Conservation (phyloP, 2,797 vertebrate genomes). For the Centropyge bicolor region DNA sequence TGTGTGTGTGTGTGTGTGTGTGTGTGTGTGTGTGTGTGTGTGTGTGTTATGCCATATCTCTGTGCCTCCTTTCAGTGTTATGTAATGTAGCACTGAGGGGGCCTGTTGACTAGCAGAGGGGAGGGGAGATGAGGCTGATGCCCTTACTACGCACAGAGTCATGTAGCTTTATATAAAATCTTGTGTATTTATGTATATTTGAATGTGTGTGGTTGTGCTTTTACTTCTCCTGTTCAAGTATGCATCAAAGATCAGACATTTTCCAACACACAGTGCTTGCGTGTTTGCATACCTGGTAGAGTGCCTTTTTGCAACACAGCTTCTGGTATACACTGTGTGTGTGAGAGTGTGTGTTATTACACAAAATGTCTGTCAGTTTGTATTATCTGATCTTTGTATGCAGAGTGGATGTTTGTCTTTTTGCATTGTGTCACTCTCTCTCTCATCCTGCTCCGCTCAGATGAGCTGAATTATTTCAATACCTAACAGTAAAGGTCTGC, state of each 20-base stretch:
- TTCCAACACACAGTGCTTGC: not conserved
- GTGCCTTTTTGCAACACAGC: slow-evolving; percentile 4
- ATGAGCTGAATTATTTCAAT: slow-evolving; percentile 14
- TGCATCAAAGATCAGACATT: not conserved
- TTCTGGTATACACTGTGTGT: slow-evolving; percentile 7
- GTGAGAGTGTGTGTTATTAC: slow-evolving; percentile 9
- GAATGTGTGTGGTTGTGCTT: slow-evolving; percentile 28
- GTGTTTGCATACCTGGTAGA: slow-evolving; percentile 16
- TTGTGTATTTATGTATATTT: not conserved
- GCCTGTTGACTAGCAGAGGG: slow-evolving; percentile 48
- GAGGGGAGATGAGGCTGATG: slow-evolving; percentile 39
- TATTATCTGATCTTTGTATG: slow-evolving; percentile 24
- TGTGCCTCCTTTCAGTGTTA: slow-evolving; percentile 53
- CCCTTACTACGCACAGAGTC: slow-evolving; percentile 28
- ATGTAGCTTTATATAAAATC: slow-evolving; percentile 46
- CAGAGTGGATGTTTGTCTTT: slow-evolving; percentile 24
- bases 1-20: not conserved
- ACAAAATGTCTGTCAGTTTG: slow-evolving; percentile 37
- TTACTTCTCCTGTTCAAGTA: slow-evolving; percentile 27
- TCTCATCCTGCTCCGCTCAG: slow-evolving; percentile 20
- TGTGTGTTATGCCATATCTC: slow-evolving; percentile 13
- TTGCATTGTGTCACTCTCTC: slow-evolving; percentile 29
- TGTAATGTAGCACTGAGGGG: slow-evolving; percentile 59
- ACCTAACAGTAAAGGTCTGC: not conserved
- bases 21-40: not conserved